Conservation (phyloP, 2,797 vertebrate species). For the Manis crassicaudata region DNA sequence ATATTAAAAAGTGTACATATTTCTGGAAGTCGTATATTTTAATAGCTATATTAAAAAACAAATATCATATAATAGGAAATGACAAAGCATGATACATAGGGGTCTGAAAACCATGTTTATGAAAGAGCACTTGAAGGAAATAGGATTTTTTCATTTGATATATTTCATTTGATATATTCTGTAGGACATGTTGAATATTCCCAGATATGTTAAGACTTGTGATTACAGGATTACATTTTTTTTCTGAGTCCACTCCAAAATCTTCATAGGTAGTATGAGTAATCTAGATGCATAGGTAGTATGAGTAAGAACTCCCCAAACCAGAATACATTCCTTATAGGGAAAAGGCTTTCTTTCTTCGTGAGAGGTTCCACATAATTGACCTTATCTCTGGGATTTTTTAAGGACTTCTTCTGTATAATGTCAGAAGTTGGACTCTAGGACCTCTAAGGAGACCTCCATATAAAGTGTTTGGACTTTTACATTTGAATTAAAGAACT, state of each 20-base stretch:
- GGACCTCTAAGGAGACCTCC: background rate
- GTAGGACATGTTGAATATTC: background rate
- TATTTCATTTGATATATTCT: background rate
- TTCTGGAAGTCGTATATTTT: slow-evolving; percentile 12
- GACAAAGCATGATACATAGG: background rate
- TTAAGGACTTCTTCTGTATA: background rate
- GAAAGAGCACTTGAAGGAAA: background rate
- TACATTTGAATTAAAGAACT: background rate
- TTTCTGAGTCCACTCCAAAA: background rate
- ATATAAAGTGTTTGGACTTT: background rate
- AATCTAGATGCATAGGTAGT: background rate
- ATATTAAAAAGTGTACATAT: background rate
- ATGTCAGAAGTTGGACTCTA: background rate
- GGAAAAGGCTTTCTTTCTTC: background rate
- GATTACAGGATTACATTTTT: background rate
- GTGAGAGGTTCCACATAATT: background rate
- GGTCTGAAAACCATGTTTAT: background rate
- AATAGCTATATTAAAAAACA: background rate
- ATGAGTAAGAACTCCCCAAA: background rate
- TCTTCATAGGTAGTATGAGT: background rate
- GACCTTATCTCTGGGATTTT: background rate
- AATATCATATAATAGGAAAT: background rate
- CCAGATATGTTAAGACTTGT: background rate
- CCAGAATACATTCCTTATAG: background rate
- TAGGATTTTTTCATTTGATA: background rate